Percentiles rank a stretch among this genome's conserved stretches.
These are phyloP conservation scores for Drosophila cognata DNA, from an alignment of 2,888 invertebrate genomes.

Conservation along the genomic window DNA sequence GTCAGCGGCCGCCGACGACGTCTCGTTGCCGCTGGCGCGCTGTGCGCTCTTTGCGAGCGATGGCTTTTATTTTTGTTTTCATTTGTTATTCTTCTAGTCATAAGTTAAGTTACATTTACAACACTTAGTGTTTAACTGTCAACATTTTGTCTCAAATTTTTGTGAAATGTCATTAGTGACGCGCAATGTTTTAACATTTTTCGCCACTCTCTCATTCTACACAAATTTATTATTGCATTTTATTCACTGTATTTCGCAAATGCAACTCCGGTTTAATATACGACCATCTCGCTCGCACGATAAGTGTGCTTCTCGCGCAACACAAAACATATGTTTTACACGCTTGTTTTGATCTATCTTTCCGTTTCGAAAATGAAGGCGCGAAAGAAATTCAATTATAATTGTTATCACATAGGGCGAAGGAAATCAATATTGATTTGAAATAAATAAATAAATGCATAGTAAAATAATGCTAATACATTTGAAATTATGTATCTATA, in stretches of 20 bases:
- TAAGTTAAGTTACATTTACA: slow-evolving; percentile 4
- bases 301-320: slow-evolving; percentile 17
- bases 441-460: neutral
- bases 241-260: slow-evolving; percentile 63
- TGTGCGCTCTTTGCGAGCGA: slow-evolving; percentile 10
- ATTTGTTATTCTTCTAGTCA: slow-evolving; percentile 37
- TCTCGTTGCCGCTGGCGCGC: slow-evolving; percentile 51
- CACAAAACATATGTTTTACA: slow-evolving; percentile 65
- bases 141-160: slow-evolving; percentile 25
- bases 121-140: neutral
- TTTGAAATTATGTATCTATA: neutral
- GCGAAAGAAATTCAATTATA: slow-evolving; percentile 8
- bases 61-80: slow-evolving; percentile 52
- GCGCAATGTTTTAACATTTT: slow-evolving; percentile 55
- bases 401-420: neutral
- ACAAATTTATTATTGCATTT: slow-evolving; percentile 72
- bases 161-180: slow-evolving; percentile 52
- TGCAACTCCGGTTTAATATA: slow-evolving; percentile 55
- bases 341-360: slow-evolving; percentile 58
- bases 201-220: slow-evolving; percentile 59
- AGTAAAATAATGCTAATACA: neutral
- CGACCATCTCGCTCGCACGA: slow-evolving; percentile 51
- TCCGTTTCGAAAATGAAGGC: slow-evolving; percentile 13
- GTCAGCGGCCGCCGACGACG: slow-evolving; percentile 62
- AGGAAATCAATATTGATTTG: neutral